Base-by-base conservation (phyloP, 2,113 vertebrate genomes). In the Etheostoma spectabile region DNA sequence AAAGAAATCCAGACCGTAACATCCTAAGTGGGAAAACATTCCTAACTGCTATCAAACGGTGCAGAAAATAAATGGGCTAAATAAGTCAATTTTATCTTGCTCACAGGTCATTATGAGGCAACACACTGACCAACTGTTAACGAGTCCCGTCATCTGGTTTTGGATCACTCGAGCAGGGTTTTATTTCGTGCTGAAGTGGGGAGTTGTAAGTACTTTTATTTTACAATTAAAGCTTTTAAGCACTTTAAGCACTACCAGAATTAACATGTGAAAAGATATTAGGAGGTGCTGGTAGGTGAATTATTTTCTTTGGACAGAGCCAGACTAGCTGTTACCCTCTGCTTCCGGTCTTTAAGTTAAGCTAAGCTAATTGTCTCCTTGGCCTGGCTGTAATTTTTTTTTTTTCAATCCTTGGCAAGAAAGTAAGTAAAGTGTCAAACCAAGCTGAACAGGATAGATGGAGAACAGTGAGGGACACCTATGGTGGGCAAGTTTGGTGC, bases 71-170 rank as follows among this genome's bases (percentile, higher is more conserved):
- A 60, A 48, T 79, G 83, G 27, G 59, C 82, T 82, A 76, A 84
- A 76, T 82, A 85, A 52, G 15, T 10, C 21, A 33, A 49, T 53
- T 27, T 67, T 79, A 82, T 72, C 77, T 62, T 42, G 55, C 67
- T 57, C 71, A 59, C 48, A 48, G 33, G 33, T 82, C 75, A 64
- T 22, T 57, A 46, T 56, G 33, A 2, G 12, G 45, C 21, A 8
- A 15, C 21, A 75, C 49, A 69, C 27, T 22, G 59, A 51, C 35
- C 42, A 33, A 56, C 52, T 49, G 74, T 62, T 61, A 84, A 21
- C 75, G 53, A 82, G n/a, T 71, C 35, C n/a, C 33, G 64, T 73
- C 55, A 52, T 59, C 61, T 42, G 24, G 46, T 45, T 74, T 80
- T 72, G 61, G 12, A 59, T 35, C 56, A 4, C 38, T 45, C 45